Evolutionary conservation across 2,113 vertebrate genomes (phyloP).

Genomic region (Prunella fulvescens): DNA sequence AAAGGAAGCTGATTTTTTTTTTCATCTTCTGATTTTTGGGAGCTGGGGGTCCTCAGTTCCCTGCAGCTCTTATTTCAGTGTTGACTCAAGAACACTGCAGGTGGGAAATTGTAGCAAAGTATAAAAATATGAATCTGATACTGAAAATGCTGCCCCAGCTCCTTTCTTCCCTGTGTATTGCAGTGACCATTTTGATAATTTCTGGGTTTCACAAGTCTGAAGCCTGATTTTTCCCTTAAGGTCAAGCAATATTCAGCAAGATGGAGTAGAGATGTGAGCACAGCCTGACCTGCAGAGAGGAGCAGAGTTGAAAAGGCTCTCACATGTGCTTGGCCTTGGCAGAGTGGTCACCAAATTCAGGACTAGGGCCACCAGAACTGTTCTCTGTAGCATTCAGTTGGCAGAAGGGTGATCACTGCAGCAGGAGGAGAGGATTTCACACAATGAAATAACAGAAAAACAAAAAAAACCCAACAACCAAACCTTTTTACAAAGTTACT

Average conservation of each 20-base stretch:
- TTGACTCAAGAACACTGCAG: background rate
- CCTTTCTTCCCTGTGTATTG: background rate
- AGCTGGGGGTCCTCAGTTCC: background rate
- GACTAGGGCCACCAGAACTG: fast-evolving
- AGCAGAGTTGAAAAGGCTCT: background rate
- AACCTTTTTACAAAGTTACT: background rate
- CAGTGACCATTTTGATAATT: background rate
- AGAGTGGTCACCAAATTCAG: background rate
- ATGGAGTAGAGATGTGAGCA: background rate
- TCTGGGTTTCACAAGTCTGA: background rate
- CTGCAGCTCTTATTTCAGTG: background rate
- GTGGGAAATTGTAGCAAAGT: background rate
- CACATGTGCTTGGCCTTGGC: background rate
- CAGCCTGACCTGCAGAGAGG: background rate
- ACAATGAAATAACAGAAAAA: background rate
- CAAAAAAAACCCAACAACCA: background rate
- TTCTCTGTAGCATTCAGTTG: background rate
- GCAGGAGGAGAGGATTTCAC: background rate
- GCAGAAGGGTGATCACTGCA: background rate
- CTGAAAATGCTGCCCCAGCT: background rate
- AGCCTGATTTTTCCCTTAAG: background rate
- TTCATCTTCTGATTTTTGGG: background rate
- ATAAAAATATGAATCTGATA: background rate
- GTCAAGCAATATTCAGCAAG: background rate
- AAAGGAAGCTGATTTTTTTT: background rate